Base-by-base conservation (phyloP, 2,113 vertebrate genomes). In the Chloropsis cyanopogon region DNA sequence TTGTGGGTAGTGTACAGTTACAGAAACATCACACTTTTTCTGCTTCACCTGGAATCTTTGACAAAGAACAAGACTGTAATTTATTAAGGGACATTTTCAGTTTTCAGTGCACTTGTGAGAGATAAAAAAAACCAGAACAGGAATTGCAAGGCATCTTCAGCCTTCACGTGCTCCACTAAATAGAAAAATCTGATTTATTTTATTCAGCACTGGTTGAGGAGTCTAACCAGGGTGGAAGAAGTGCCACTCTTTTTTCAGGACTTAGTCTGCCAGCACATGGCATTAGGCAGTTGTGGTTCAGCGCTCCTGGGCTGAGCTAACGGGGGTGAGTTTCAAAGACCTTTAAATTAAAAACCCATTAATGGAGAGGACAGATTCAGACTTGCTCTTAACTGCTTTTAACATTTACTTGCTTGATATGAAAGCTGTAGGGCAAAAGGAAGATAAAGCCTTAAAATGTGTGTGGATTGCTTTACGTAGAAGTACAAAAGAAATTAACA, bases 341-440 rank as follows among this genome's bases (percentile, higher is more conserved):
- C 59, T 81, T 90, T 78, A 77, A 90, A 95, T 95, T 87, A 44
- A 91, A 97, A 92, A 31, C 17, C 21, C n/a, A 56, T 63, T 91
- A 96, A 59, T 41, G 22, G 39, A 90, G 28, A 77, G 64, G 81
- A 64, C 59, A 91, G 54, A 93, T 70, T 90, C 54, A 73, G 56
- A 75, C 13, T 31, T 69, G 82, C 57, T 94, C 91, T 89, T 88
- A 86, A 80, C 76, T 77, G 63, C 37, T 88, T 95, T 91, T 87
- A 70, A 87, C 31, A 64, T 92, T 73, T 86, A 28, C 13, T 71
- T 90, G 8, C 76, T 81, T 13, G 18, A 73, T 70, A 76, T 52
- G 60, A 93, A 91, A 83, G 64, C 90, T 90, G 50, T 56, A 90
- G 31, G 72, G 76, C 42, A 92, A 41, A 91, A 82, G 49, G 39